phyloP scores from a whole-genome alignment of 2,797 vertebrate species.

The Xiphophorus birchmanni region DNA sequence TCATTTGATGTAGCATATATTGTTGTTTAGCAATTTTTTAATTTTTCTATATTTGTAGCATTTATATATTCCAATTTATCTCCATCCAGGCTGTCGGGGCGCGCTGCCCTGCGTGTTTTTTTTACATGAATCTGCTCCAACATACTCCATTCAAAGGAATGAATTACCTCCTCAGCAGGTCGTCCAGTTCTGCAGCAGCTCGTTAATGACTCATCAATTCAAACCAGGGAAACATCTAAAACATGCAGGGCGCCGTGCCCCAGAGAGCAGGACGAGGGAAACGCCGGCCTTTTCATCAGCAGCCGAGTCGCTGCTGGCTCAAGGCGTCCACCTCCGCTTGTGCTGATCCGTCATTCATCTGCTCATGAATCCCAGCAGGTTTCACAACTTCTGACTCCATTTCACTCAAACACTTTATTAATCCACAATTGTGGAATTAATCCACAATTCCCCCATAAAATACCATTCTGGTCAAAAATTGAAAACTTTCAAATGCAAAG shows the following conservation, averaged over 20 bases:
- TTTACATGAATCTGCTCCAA: conserved; percentile 6
- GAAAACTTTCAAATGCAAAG: background rate
- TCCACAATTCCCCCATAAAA: background rate
- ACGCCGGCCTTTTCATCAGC: background rate
- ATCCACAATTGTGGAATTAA: background rate
- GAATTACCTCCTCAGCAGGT: conserved; percentile 10
- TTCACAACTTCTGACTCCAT: background rate
- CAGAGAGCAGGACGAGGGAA: background rate
- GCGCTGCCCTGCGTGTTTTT: background rate
- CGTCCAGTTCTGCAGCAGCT: conserved; percentile 3
- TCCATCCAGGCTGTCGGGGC: background rate
- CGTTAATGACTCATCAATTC: conserved; percentile 9
- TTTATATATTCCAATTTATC: background rate
- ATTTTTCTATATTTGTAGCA: background rate
- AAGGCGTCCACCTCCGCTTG: background rate
- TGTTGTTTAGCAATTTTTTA: background rate
- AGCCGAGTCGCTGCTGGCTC: background rate
- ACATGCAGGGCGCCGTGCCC: conserved; percentile 4
- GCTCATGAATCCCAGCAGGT: background rate
- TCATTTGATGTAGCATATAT: background rate
- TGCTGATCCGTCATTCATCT: background rate
- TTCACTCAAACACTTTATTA: background rate
- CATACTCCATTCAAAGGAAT: conserved; percentile 3
- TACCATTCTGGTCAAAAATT: background rate
- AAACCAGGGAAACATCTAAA: conserved; percentile 5